Conservation (phyloP, 2,888 invertebrate species). For the Nemotelus nigrinus region DNA sequence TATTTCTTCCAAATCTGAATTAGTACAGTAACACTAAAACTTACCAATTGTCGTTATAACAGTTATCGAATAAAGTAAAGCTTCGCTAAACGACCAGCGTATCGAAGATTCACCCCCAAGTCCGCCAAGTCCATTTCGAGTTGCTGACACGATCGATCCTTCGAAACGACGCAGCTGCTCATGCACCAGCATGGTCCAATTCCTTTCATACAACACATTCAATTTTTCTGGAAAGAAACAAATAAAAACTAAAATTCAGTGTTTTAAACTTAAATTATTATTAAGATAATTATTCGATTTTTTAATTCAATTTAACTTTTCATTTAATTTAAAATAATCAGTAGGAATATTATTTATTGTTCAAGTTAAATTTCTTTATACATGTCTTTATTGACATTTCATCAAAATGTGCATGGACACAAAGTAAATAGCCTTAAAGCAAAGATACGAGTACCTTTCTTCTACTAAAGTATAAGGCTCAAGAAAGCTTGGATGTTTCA, state of each 20-base stretch:
- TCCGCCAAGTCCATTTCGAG: constrained; percentile 66
- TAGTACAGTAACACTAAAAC: constrained; percentile 56
- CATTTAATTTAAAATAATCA: no score
- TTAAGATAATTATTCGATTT: no score
- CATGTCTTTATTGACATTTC: no score
- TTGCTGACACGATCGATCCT: constrained; percentile 79
- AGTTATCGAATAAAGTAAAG: constrained; percentile 85
- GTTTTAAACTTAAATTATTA: neutral
- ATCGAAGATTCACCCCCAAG: constrained; percentile 42
- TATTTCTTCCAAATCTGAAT: no score
- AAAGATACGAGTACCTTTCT: no score
- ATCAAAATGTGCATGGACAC: no score
- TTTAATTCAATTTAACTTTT: no score
- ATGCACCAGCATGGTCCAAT: constrained; percentile 84
- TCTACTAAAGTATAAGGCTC: no score
- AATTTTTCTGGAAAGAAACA: constrained; percentile 71
- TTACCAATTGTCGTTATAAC: constrained; percentile 90
- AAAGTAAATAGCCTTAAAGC: no score
- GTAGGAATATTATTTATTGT: no score
- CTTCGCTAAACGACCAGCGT: constrained; percentile 77
- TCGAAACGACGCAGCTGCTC: constrained; percentile 83
- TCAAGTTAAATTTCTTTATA: no score
- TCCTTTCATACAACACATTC: constrained; percentile 84
- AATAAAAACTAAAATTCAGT: constrained; percentile 6
- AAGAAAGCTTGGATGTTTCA: no score